These are phyloP conservation scores for Imbricaverruca yamaguchii DNA, from an alignment of 2,888 invertebrate genomes.

Conservation along the genomic window DNA sequence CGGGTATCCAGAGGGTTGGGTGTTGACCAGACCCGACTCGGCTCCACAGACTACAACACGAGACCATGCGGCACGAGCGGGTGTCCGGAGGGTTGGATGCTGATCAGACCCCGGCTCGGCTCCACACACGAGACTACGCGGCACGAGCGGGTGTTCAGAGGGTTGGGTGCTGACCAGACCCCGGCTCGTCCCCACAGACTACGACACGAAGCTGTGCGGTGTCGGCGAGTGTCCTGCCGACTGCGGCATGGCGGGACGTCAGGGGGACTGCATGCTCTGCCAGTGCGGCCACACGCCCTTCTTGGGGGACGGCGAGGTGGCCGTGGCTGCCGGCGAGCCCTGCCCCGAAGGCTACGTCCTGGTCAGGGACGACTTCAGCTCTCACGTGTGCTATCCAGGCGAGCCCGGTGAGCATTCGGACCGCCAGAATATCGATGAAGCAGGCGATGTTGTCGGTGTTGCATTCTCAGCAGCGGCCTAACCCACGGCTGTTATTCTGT, in stretches of 20 bases:
- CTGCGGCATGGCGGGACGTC: background rate
- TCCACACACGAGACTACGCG: background rate
- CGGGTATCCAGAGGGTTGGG: background rate
- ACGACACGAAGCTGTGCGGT: background rate
- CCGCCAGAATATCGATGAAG: too few relatives aligned
- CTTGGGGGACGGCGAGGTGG: background rate
- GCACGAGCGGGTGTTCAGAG: background rate
- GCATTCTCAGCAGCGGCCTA: too few relatives aligned
- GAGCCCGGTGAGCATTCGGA: background rate
- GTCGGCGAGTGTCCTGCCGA: constrained; percentile 1
- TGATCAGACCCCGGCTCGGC: background rate
- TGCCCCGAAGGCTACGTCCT: background rate
- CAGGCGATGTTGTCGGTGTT: too few relatives aligned
- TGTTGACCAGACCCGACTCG: background rate
- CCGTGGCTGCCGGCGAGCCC: background rate
- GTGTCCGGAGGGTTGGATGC: background rate
- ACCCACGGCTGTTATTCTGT: too few relatives aligned
- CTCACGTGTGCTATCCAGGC: background rate
- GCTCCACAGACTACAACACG: background rate
- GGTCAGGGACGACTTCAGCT: background rate
- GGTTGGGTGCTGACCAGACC: background rate
- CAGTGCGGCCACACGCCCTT: background rate
- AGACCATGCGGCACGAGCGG: background rate
- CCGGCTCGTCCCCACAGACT: background rate
- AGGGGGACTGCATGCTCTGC: background rate